Evolutionary conservation across 2,113 vertebrate genomes (phyloP), one percentile per base, ranked within the genome.

Genomic region (Lynx canadensis): DNA sequence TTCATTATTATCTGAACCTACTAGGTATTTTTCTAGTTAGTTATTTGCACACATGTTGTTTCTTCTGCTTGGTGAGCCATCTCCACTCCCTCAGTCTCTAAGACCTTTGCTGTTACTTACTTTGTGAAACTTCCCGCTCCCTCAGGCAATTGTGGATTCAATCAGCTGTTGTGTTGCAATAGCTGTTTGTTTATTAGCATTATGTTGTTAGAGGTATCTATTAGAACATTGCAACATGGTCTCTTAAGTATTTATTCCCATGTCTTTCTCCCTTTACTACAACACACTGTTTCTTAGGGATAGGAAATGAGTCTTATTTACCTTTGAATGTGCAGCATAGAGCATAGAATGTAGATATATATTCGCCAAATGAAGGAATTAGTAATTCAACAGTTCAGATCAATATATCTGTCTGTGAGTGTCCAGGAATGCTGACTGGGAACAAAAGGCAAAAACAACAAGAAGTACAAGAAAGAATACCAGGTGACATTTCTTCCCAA

Each of bases 301-400:
- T 27, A 50, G 31, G 31, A 69, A 50, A 33, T 92, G 5, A 4
- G 5, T 78, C 66, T 86, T 89, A 57, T 82, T 93, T 85, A 29
- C 93, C 60, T 93, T 91, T 79, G 57, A 63, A 66, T 74, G 76
- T 8, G 31, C 19, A 91, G 23, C 41, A 52, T 41, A 60, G 14
- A 94, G 7, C 76, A 86, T 27, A 86, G 38, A 91, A 89, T 93
- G 52, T 89, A 33, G 81, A 89, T 91, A 85, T 14, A 50, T 93
- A 73, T 78, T 97, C 95, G 21, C 66, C 71, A 98, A 82, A 91
- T 82, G 33, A 23, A 78, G 8, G 19, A 91, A 87, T 97, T 91
- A 96, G 82, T 95, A 96, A 97, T 97, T 95, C 71, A 97, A 84
- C 23, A 93, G 33, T 83, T 89, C 48, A 80, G 31, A 60, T 95